Evolutionary conservation across 2,888 invertebrate species (phyloP).

Genomic region (Diachrysia chrysitis): DNA sequence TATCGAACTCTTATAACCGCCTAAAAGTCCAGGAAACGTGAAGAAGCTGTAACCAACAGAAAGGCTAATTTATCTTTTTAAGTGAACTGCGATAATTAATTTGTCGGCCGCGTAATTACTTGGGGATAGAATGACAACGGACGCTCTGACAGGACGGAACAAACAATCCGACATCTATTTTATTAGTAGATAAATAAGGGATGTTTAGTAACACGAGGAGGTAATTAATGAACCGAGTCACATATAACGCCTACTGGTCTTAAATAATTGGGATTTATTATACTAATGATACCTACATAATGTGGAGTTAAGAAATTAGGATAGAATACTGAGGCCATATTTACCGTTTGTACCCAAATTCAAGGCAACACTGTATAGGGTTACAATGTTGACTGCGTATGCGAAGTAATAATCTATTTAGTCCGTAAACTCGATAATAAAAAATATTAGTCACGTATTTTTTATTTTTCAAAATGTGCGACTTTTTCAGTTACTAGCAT

Average conservation of each 20-base stretch:
- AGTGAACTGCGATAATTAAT: constrained; percentile 40
- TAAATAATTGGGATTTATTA: background rate
- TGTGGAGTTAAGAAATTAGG: too few species aligned
- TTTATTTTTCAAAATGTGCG: too few species aligned
- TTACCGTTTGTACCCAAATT: too few species aligned
- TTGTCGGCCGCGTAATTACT: constrained; percentile 37
- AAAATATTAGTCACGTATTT: too few species aligned
- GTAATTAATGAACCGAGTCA: background rate
- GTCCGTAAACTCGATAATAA: too few species aligned
- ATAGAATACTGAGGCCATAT: too few species aligned
- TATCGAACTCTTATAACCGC: too few species aligned
- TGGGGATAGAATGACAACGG: constrained; percentile 32
- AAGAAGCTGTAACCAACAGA: constrained; percentile 10
- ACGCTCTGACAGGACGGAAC: constrained; percentile 9
- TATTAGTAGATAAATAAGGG: constrained; percentile 9
- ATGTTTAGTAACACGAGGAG: background rate
- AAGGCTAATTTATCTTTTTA: constrained; percentile 29
- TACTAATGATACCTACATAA: background rate
- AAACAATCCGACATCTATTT: constrained; percentile 9
- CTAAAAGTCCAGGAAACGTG: background rate
- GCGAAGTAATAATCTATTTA: too few species aligned
- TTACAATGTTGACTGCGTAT: too few species aligned
- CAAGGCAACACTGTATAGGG: too few species aligned
- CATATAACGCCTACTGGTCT: background rate
- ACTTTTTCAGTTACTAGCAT: too few species aligned